These are phyloP conservation scores for Athalia rosae DNA, from an alignment of 2,888 invertebrate species.

Conservation along the genomic window DNA sequence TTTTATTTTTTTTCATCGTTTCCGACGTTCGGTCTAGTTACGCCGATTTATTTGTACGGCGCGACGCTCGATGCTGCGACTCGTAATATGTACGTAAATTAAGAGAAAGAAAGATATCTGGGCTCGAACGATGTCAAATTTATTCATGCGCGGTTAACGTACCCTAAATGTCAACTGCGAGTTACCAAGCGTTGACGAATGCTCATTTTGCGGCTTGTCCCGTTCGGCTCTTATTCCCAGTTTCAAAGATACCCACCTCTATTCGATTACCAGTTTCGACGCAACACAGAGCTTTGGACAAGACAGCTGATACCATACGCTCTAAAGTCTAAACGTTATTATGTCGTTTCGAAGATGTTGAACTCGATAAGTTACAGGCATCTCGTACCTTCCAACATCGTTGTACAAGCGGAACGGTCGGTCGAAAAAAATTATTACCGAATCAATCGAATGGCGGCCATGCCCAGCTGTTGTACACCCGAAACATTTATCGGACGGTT, in stretches of 20 bases:
- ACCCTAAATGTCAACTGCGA: constrained; percentile 40
- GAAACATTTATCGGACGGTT: no score
- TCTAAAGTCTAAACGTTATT: constrained; percentile 1
- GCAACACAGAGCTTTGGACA: no score
- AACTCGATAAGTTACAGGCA: constrained; percentile 11
- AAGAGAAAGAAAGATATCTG: background rate
- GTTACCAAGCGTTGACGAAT: constrained; percentile 27
- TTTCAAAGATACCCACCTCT: background rate
- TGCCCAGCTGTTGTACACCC: no score
- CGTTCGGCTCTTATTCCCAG: background rate
- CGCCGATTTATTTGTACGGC: constrained; percentile 27
- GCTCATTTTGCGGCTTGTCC: constrained; percentile 1
- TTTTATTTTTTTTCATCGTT: no score
- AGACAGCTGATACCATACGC: no score
- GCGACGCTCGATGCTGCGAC: background rate
- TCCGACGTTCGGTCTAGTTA: background rate
- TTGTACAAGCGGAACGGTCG: background rate
- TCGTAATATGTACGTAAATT: background rate
- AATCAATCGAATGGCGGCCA: no score
- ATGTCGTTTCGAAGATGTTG: background rate
- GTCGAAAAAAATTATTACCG: background rate
- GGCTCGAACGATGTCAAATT: constrained; percentile 27
- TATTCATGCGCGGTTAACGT: constrained; percentile 36
- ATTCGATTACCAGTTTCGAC: background rate
- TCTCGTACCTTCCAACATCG: background rate